Percentiles rank a stretch among this genome's conserved stretches.
phyloP scores from a whole-genome alignment of 1,140 invertebrate species.

The Lordiphosa stackelbergi region DNA sequence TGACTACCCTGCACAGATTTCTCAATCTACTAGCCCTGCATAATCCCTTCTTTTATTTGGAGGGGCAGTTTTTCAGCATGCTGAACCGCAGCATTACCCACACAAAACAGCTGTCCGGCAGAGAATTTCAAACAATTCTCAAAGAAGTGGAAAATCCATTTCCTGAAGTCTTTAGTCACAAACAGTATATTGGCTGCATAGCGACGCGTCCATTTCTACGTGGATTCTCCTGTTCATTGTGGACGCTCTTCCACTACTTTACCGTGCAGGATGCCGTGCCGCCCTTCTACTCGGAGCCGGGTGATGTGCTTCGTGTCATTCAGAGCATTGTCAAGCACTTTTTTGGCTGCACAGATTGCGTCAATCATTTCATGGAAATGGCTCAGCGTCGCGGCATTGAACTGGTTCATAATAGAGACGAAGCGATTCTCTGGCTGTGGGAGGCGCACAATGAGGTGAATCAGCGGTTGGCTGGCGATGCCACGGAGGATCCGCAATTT shows the following conservation, averaged over 20 bases:
- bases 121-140: slow-evolving; percentile 2
- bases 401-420: slow-evolving; percentile 82
- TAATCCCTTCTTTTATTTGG: slow-evolving; percentile 33
- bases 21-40: slow-evolving; percentile 18
- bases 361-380: slow-evolving; percentile 89
- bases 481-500: slow-evolving; percentile 91
- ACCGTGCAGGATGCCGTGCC: slow-evolving; percentile 86
- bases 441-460: slow-evolving; percentile 95
- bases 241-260: slow-evolving; percentile 95
- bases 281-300: slow-evolving; percentile 59
- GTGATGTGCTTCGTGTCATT: slow-evolving; percentile 86
- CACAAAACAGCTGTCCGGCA: slow-evolving; percentile 2
- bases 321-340: slow-evolving; percentile 93
- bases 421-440: slow-evolving; percentile 95
- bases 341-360: slow-evolving; percentile 94
- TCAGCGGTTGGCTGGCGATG: slow-evolving; percentile 87
- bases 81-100: slow-evolving; percentile 2
- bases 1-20: slow-evolving; percentile 26
- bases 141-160: slow-evolving; percentile 9
- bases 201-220: slow-evolving; percentile 80
- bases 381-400: slow-evolving; percentile 81
- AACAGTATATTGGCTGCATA: slow-evolving; percentile 81
- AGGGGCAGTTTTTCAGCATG: slow-evolving; percentile 23
- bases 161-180: slow-evolving; percentile 79
- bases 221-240: slow-evolving; percentile 96